Base-by-base conservation (phyloP, 1,140 invertebrate species). In the Drosophila murphyi region DNA sequence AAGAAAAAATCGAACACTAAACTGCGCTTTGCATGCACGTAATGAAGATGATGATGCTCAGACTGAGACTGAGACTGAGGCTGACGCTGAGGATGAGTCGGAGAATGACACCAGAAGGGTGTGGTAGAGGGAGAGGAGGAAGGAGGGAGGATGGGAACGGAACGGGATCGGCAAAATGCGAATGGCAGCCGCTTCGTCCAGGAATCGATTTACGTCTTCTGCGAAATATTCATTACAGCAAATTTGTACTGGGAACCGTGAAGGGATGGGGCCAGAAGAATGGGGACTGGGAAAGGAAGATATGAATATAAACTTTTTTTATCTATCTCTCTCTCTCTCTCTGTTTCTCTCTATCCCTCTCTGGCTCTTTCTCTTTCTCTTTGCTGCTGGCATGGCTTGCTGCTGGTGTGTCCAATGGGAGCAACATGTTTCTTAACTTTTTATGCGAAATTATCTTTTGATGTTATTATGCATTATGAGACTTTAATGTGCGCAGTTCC, bases 221-320 rank as follows among this genome's bases (percentile, higher is more conserved):
- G 72, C 82, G 82, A 87, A 87, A 87, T 86, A 86, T 86, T 87
- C 78, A 86, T 87, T 86, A 87, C 76, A 73, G 78, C 75, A 76
- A 79, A 86, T 86, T 87, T 87, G 75, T 86, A 73, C 63, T 63
- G 74, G 62, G 73, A 67, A 73, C 43, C 62, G 63, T 59, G 39
- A 65, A 72, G 67, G 63, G n/a, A 41, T 43, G 31, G 57, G 4
- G 20, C 6, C 55, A 41, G 47, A 45, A 31, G 32, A 45, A 10
- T 45, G 47, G 1, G 28, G 6, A 29, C 39, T 28, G 51, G 56
- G 51, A 54, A 51, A 59, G 74, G 39, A 54, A 35, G 54, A 63
- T 51, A 79, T 60, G 65, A 70, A 56, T 50, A 47, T 62, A 35
- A 35, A 6, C 52, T 31, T 5, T n/a, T n/a, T 32, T 8, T 2